phyloP scores from a whole-genome alignment of 2,888 invertebrate species.

The Clitarchus hookeri region DNA sequence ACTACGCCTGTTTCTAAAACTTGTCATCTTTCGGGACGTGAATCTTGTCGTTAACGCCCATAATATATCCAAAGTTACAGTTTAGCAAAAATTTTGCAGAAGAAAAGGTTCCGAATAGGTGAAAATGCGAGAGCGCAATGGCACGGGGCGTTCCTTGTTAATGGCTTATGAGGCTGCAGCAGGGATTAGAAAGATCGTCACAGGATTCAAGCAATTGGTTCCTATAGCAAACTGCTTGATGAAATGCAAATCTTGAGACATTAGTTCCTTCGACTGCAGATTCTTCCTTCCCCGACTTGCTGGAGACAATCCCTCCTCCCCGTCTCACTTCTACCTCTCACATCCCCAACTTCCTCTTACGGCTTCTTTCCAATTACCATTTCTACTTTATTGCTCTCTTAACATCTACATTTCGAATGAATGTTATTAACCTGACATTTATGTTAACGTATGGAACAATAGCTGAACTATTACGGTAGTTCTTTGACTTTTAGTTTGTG shows the following conservation, averaged over 20 bases:
- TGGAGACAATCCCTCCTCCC: not conserved
- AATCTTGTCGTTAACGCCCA: too few species aligned
- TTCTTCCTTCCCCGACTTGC: not conserved
- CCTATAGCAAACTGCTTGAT: slow-evolving; percentile 32
- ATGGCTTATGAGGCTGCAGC: not conserved
- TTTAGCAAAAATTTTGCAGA: too few species aligned
- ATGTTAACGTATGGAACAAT: not conserved
- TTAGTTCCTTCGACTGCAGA: slow-evolving; percentile 29
- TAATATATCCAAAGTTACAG: too few species aligned
- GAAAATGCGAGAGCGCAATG: not conserved
- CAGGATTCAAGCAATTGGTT: slow-evolving; percentile 31
- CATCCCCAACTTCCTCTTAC: not conserved
- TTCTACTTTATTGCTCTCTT: not conserved
- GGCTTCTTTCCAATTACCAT: not conserved
- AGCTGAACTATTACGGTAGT: not conserved
- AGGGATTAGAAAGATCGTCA: slow-evolving; percentile 18
- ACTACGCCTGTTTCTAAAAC: too few species aligned
- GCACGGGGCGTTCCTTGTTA: slow-evolving; percentile 10
- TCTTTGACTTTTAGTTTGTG: not conserved
- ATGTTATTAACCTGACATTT: not conserved
- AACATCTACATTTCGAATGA: not conserved
- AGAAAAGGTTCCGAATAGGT: too few species aligned
- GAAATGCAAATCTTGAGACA: slow-evolving; percentile 36
- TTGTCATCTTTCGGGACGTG: too few species aligned
- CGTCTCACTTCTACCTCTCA: not conserved